Base-by-base conservation (phyloP, 2,888 invertebrate genomes). In the Desoria tigrina region DNA sequence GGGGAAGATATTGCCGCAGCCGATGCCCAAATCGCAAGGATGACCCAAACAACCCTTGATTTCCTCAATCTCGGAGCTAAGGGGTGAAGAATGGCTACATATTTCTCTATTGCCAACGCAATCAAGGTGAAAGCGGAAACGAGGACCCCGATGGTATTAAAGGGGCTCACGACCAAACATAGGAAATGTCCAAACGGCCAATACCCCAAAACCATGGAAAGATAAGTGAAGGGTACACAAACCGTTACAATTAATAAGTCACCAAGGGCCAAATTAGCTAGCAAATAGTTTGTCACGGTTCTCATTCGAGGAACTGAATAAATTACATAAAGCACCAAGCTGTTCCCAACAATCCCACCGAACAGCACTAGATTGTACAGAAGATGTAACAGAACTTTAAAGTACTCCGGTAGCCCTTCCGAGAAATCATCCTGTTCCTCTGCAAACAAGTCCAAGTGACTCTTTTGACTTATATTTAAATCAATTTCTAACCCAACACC, bases 271-370 rank as follows among this genome's bases (percentile, higher is more conserved):
- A 45, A 21, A 45, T 45, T 92, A 78, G 91, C 89, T 78, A 95
- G 91, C 80, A 94, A 94, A 80, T 87, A 92, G 80, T 95, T 95
- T 49, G 94, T 94, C 2, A 94, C 92, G 0, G 93, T 94, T 77
- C 90, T 86, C 93, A 94, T 94, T 42, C 90, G 85, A 0, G 90
- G 89, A n/a, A 89, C 89, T 2, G 88, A 86, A 73, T 89, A 84
- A 0, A 95, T 92, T 27, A 94, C 90, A 79, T 90, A 93, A 79
- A 92, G 92, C 26, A 95, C 92, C 55, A 85, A 59, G 79, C 81
- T 74, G 80, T 84, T 79, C 1, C 83, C 83, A 1, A 80, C 78
- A 1, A 83, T 76, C 0, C 82, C 81, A 1, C 81, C 16, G 6
- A 45, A 6, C 6, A 45, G 21, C 6, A 45, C 45, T 21, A 42